Percentiles rank a stretch among this genome's conserved stretches.
Evolutionary conservation across 2,113 vertebrate species (phyloP).

Genomic region (Puntigrus tetrazona): DNA sequence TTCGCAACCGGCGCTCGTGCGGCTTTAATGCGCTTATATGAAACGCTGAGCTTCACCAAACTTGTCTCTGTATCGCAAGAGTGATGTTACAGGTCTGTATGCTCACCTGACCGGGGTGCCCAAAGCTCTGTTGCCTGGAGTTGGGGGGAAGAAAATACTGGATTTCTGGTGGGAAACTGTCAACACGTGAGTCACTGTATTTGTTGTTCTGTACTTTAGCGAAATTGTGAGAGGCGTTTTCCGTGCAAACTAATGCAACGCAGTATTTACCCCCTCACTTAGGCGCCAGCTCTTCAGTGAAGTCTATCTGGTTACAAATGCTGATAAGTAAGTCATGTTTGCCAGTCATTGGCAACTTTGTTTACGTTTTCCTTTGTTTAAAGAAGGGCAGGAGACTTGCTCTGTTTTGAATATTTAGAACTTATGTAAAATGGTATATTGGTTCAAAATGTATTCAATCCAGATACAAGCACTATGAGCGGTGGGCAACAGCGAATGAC

Average conservation of each 20-base stretch:
- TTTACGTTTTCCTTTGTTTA: neutral
- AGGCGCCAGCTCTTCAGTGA: constrained; percentile 82
- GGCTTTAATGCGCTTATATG: too few relatives aligned
- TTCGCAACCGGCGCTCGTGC: neutral
- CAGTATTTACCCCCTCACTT: neutral
- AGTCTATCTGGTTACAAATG: constrained; percentile 82
- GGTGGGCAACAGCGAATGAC: constrained; percentile 83
- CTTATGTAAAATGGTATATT: neutral
- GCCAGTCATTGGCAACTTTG: neutral
- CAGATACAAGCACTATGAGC: constrained; percentile 83
- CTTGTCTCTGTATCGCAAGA: constrained; percentile 61
- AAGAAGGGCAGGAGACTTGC: neutral
- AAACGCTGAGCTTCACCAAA: neutral
- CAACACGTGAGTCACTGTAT: constrained; percentile 72
- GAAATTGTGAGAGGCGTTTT: neutral
- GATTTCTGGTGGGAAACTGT: constrained; percentile 85
- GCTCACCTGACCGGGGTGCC: constrained; percentile 75
- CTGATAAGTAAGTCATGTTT: constrained; percentile 78
- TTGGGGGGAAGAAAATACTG: constrained; percentile 81
- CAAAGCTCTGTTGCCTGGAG: constrained; percentile 81
- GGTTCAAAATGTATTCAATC: neutral
- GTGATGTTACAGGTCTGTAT: constrained; percentile 78
- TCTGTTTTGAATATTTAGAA: neutral
- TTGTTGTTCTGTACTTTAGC: neutral
- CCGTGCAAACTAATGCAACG: neutral